Percentiles rank a stretch among this genome's conserved stretches.
Conservation (phyloP, 2,888 invertebrate species). For the Drosophila antonietae region DNA sequence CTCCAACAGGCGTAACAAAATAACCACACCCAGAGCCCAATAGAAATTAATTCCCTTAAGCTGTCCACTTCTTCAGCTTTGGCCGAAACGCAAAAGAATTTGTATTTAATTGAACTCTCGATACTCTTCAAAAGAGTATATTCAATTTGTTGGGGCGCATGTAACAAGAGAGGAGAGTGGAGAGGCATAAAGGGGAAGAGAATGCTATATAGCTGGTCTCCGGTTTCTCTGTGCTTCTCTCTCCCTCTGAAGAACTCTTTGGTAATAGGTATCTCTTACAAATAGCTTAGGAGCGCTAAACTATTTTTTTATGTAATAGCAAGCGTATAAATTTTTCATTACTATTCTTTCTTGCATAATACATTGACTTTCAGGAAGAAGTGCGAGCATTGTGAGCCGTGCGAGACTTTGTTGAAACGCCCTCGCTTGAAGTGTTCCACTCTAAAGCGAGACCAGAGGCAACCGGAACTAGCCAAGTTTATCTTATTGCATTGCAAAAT, state of each 20-base stretch:
- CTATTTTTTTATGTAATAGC: neutral
- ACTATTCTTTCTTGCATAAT: neutral
- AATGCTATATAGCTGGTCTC: too few species aligned
- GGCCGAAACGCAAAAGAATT: conserved; percentile 18
- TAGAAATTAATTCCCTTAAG: conserved; percentile 24
- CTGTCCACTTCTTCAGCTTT: conserved; percentile 21
- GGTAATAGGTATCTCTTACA: neutral
- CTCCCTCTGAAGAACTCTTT: too few species aligned
- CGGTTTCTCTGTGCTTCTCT: too few species aligned
- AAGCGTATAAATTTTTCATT: neutral
- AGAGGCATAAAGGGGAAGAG: neutral
- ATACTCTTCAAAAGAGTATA: conserved; percentile 3
- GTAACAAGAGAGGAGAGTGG: neutral
- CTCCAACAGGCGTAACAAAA: conserved; percentile 7
- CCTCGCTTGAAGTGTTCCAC: conserved; percentile 24
- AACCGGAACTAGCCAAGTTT: conserved; percentile 74
- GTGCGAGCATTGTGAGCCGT: neutral
- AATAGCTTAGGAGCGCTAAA: neutral
- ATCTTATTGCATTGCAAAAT: conserved; percentile 78
- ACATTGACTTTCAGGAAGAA: neutral
- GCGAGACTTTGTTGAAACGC: conserved; percentile 1
- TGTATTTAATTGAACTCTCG: conserved; percentile 16
- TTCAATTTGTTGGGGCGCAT: neutral
- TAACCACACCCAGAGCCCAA: conserved; percentile 27
- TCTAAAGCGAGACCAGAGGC: conserved; percentile 17